Base-by-base conservation (phyloP, 2,797 vertebrate species). In the Liasis olivaceus region DNA sequence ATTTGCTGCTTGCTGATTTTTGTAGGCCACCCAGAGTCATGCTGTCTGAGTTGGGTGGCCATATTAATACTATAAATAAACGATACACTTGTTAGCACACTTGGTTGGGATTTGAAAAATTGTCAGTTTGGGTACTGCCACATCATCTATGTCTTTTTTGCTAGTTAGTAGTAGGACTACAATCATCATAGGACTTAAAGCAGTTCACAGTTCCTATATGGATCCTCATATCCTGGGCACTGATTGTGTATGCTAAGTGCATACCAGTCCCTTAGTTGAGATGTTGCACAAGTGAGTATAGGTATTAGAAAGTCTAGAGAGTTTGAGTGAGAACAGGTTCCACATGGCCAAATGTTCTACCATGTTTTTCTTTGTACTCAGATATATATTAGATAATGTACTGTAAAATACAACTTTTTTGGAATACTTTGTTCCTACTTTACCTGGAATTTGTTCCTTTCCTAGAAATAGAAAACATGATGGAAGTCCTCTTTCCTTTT, bases 371-470 rank as follows among this genome's bases (percentile, higher is more conserved):
- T 5, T 86, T 31, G 59, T 91, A 91, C 88, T 94, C 89, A 94
- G 88, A 58, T 64, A 89, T 85, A 94, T 85, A 86, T 81, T 47
- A 77, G 93, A 64, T 2, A 89, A 88, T 60, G 51, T 13, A 6
- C 1, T 51, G 42, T 87, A 86, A 93, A 86, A 0, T 0, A 26
- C 12, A 69, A 87, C 15, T 87, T 95, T 26, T 8, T 92, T 77
- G 69, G 17, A 42, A 77, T 42, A 20, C 20, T 81, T 77, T 17
- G 66, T 69, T 22, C 31, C 31, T 77, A 77, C 42, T 77, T 81
- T 81, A 24, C 36, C 1, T 0, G 8, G 1, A 66, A 12, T 5
- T 31, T 14, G 13, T n/a, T 63, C 36, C 51, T 51, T 7, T 9
- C 47, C 47, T 17, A 26, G 12, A 31, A 62, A 56, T n/a, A 7